Percentiles rank a stretch among this genome's conserved stretches.
Conservation (phyloP, 37 sponge, comb jelly and placozoan species). For the Halichondria panicea region DNA sequence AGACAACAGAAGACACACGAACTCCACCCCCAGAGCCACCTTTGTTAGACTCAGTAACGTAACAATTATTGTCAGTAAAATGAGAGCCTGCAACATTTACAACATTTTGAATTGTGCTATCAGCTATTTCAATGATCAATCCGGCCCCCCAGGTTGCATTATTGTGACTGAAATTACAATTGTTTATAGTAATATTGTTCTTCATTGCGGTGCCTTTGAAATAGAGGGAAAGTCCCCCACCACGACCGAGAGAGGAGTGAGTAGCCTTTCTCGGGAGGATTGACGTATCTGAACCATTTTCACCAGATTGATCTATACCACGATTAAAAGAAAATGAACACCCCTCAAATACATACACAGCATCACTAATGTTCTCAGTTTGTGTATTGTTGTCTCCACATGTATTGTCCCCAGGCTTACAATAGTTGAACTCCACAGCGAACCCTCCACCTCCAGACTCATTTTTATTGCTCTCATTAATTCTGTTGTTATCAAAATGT, state of each 20-base stretch:
- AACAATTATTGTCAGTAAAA: neutral
- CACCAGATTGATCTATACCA: no score
- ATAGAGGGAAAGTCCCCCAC: neutral
- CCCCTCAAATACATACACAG: neutral
- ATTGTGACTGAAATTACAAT: conserved; percentile 1
- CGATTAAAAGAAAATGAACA: neutral
- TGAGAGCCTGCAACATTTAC: neutral
- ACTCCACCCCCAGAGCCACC: neutral
- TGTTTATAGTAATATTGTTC: neutral
- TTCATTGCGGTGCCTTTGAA: neutral
- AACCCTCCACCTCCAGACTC: conserved; percentile 7
- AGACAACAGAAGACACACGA: neutral
- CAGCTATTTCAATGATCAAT: neutral
- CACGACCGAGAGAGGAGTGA: neutral
- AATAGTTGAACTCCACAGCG: neutral
- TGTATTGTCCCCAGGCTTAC: neutral
- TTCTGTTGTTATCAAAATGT: neutral
- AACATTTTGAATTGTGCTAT: neutral
- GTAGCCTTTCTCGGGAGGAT: neutral
- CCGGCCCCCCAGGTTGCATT: conserved; percentile 2
- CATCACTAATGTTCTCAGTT: neutral
- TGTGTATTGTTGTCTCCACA: neutral
- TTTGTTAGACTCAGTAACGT: neutral
- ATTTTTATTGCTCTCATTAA: neutral
- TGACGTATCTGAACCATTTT: neutral